Conservation (phyloP, 2,888 invertebrate species). For the Machimus atricapillus region DNA sequence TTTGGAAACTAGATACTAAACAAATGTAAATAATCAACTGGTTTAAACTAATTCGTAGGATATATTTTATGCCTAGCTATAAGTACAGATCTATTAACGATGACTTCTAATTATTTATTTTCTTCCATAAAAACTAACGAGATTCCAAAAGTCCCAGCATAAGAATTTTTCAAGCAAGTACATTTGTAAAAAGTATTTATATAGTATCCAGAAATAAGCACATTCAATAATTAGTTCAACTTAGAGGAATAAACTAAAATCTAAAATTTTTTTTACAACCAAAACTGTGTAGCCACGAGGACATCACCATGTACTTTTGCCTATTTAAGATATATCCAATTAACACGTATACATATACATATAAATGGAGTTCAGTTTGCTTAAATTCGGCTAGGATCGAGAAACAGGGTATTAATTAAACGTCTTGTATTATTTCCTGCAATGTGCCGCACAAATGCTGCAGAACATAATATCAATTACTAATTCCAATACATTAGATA, state of each 20-base stretch:
- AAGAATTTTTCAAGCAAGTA: background rate
- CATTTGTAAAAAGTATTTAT: background rate
- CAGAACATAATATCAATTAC: background rate
- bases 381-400: background rate
- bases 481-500: background rate
- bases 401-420: background rate
- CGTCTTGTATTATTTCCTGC: background rate
- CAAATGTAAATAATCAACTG: background rate
- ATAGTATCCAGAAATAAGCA: background rate
- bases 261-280: background rate
- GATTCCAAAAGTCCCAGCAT: background rate
- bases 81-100: background rate
- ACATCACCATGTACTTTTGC: background rate
- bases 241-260: background rate
- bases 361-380: background rate
- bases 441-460: background rate
- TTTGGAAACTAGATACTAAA: background rate
- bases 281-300: background rate
- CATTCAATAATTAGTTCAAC: background rate
- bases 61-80: background rate
- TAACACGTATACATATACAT: background rate
- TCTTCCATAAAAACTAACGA: background rate
- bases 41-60: background rate
- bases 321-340: background rate
- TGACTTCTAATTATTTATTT: background rate